A percentile compares a stretch with the other conserved stretches of the same genome.
These are phyloP conservation scores for Bombus sibiricus DNA, from an alignment of 1,140 invertebrate genomes.

Conservation along the genomic window DNA sequence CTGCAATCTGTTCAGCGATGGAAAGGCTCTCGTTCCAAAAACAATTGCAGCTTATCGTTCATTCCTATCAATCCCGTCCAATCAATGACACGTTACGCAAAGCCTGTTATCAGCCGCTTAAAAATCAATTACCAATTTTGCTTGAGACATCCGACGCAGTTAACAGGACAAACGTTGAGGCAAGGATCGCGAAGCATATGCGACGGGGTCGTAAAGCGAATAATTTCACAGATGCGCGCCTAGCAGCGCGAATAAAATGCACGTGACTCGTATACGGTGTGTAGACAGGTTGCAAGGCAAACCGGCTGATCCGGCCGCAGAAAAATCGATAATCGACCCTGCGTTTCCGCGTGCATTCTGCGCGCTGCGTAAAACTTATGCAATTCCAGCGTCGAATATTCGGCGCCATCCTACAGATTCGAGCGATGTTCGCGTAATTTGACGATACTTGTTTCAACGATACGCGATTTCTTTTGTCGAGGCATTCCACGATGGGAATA, in stretches of 20 bases:
- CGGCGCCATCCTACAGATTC: neutral
- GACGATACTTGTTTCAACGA: neutral
- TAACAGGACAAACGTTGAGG: neutral
- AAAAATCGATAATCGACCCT: conserved; percentile 38
- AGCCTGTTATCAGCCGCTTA: conserved; percentile 2
- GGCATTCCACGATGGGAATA: neutral
- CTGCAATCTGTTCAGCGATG: neutral
- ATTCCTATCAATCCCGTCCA: conserved; percentile 4
- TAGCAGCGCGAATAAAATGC: neutral
- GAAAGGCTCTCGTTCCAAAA: neutral
- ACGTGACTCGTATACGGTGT: neutral
- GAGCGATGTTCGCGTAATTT: neutral
- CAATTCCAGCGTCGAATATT: conserved; percentile 12
- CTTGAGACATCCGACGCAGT: neutral
- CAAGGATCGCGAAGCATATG: neutral
- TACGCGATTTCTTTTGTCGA: neutral
- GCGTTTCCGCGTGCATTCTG: conserved; percentile 26
- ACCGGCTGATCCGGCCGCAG: conserved; percentile 39
- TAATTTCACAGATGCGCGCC: neutral
- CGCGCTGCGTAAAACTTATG: neutral
- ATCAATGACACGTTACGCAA: neutral
- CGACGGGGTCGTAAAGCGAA: neutral
- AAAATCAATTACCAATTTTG: conserved; percentile 21
- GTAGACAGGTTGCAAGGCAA: conserved; percentile 29
- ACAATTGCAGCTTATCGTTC: neutral